phyloP scores from a whole-genome alignment of 2,888 invertebrate species.

The Desoria tigrina region DNA sequence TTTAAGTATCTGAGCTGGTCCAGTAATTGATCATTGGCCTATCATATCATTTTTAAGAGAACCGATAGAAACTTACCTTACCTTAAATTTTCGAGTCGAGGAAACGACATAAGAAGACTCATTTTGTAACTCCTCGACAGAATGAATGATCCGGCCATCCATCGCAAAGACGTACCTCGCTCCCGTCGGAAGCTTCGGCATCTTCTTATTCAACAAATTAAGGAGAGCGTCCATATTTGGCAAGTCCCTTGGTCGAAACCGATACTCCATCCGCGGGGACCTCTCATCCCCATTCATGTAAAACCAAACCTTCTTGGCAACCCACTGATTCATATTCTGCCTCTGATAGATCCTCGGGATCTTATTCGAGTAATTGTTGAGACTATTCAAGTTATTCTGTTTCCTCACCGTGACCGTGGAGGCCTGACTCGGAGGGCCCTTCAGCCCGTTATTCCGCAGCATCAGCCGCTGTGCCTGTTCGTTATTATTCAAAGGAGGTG shows the following conservation, averaged over 20 bases:
- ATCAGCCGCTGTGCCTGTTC: neutral
- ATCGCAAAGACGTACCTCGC: constrained; percentile 89
- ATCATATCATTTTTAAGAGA: no score
- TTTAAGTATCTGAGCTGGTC: no score
- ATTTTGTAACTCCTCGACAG: constrained; percentile 82
- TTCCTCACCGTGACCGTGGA: constrained; percentile 5
- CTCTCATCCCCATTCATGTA: constrained; percentile 93
- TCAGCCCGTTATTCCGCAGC: neutral
- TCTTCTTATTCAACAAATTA: constrained; percentile 81
- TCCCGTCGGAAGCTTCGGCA: constrained; percentile 78
- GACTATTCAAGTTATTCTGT: neutral
- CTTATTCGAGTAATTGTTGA: neutral
- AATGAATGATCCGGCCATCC: constrained; percentile 83
- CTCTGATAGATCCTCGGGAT: constrained; percentile 46
- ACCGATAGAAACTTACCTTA: constrained; percentile 58
- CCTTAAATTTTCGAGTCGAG: constrained; percentile 87
- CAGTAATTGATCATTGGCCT: no score
- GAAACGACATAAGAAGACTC: constrained; percentile 92
- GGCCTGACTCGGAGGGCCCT: neutral
- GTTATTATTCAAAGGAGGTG: neutral
- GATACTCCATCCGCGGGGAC: constrained; percentile 83
- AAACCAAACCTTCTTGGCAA: constrained; percentile 80
- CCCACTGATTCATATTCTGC: constrained; percentile 66
- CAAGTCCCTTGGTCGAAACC: constrained; percentile 85
- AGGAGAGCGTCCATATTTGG: constrained; percentile 80